These are phyloP conservation scores for Cantharis lateralis DNA, from an alignment of 2,888 invertebrate genomes.

Conservation along the genomic window DNA sequence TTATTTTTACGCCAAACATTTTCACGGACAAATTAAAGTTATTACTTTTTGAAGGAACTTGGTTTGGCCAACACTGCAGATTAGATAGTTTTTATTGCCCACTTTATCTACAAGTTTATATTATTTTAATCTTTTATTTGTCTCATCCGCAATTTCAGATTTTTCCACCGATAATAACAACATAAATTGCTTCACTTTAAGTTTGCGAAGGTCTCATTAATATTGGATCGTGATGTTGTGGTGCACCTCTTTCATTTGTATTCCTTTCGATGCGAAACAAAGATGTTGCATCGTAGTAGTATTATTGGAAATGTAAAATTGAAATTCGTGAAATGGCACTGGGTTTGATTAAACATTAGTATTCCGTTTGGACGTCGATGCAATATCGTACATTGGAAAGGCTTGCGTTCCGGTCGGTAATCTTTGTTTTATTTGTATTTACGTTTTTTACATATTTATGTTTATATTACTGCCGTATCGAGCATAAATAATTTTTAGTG, in stretches of 20 bases:
- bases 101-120: not conserved
- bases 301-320: not conserved
- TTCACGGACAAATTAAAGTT: not conserved
- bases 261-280: not conserved
- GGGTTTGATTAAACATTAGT: not conserved
- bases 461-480: not conserved
- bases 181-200: not conserved
- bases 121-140: not conserved
- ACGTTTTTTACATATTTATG: not conserved
- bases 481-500: slow-evolving; percentile 2
- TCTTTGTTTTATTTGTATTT: not conserved
- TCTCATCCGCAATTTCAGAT: not conserved
- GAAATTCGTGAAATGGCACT: slow-evolving; percentile 1
- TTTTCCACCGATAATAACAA: not conserved
- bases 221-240: not conserved
- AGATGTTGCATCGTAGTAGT: not conserved
- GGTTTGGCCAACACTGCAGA: not conserved
- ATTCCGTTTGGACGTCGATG: not conserved
- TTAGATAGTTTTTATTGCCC: not conserved
- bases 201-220: not conserved
- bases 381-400: not conserved
- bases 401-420: not conserved
- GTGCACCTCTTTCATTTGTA: not conserved
- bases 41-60: not conserved
- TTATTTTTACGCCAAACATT: not conserved